Conservation (phyloP, 2,797 vertebrate species). For the Cetoscarus ocellatus region DNA sequence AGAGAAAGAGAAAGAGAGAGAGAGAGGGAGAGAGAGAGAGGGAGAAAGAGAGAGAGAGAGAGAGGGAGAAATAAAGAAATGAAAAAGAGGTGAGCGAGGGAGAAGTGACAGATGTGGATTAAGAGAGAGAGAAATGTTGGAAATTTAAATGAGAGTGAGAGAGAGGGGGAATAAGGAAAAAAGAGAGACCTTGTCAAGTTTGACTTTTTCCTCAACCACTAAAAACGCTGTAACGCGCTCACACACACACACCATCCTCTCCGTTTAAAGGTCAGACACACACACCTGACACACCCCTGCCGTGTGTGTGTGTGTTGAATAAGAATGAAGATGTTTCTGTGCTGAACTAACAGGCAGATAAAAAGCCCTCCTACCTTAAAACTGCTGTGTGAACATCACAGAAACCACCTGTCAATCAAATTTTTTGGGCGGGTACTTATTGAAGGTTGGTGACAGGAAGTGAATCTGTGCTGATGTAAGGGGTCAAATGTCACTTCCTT, state of each 20-base stretch:
- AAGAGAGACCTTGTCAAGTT: constrained; percentile 48
- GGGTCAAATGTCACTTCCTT: no score
- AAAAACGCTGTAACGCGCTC: constrained; percentile 12
- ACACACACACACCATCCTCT: constrained; percentile 28
- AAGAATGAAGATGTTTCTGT: constrained; percentile 27
- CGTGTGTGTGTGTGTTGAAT: constrained; percentile 27
- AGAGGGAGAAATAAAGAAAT: background rate
- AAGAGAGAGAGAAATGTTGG: background rate
- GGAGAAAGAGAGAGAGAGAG: background rate
- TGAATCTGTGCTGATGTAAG: no score
- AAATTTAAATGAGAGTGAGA: constrained; percentile 14
- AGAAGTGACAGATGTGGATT: constrained; percentile 43
- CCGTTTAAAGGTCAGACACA: constrained; percentile 53
- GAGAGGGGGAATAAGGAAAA: background rate
- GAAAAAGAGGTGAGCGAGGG: constrained; percentile 30
- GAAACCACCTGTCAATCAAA: constrained; percentile 9
- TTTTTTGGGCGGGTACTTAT: background rate
- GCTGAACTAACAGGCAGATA: constrained; percentile 2
- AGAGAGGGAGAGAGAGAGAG: constrained; percentile 9
- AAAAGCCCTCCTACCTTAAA: background rate
- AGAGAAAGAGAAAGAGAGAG: constrained; percentile 17
- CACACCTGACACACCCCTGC: constrained; percentile 17
- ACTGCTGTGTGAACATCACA: background rate
- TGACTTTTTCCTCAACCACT: constrained; percentile 49
- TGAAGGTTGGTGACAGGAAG: no score